These are phyloP conservation scores for Hyperoodon ampullatus DNA, from an alignment of 2,113 vertebrate species.

Conservation along the genomic window DNA sequence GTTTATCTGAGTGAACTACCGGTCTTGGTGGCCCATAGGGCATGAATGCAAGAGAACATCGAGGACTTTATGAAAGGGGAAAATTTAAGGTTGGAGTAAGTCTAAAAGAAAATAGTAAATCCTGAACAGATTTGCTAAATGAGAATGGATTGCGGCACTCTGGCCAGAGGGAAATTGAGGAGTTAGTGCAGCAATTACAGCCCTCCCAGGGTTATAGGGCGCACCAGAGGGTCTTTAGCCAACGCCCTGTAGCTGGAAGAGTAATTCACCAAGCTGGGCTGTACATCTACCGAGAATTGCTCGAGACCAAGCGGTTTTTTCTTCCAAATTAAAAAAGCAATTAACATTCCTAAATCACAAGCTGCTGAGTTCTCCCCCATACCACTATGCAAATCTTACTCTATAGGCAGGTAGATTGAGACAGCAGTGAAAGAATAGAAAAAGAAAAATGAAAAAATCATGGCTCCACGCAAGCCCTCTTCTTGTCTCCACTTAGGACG, in stretches of 20 bases:
- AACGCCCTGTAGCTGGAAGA: conserved; percentile 44
- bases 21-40: not conserved
- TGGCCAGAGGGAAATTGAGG: conserved; percentile 67
- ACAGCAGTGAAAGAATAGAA: not conserved
- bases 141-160: conserved; percentile 52
- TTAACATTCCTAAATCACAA: conserved; percentile 71
- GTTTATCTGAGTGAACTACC: not conserved
- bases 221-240: conserved; percentile 40
- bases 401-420: conserved; percentile 49
- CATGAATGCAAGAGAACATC: not conserved
- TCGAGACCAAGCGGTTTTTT: not conserved
- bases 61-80: conserved; percentile 40
- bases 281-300: conserved; percentile 1
- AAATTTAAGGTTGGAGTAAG: conserved; percentile 62
- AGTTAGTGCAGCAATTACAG: conserved; percentile 59
- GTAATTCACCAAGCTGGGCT: conserved; percentile 58
- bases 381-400: conserved; percentile 69
- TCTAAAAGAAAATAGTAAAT: conserved; percentile 71
- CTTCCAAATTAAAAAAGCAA: conserved; percentile 73
- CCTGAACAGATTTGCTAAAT: conserved; percentile 62
- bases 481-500: not conserved
- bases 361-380: not conserved
- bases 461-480: not conserved
- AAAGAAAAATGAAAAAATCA: not conserved
- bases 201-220: conserved; percentile 59